Evolutionary conservation across 2,113 vertebrate species (phyloP), one percentile per base, ranked within the genome.

Genomic region (Ochotona curzoniae): DNA sequence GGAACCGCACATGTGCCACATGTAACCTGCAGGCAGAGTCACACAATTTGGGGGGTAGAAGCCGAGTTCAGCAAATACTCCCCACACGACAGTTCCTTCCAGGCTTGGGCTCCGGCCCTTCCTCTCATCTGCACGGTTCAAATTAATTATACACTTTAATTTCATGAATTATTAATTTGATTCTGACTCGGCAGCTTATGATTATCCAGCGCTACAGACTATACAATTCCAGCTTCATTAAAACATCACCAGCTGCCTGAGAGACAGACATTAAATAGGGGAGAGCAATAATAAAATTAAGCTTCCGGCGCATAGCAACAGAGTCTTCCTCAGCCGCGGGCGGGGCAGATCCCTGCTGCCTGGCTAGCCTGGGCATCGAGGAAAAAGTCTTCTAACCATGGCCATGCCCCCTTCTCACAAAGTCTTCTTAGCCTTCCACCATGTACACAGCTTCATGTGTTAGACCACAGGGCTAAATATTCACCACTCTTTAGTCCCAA

Each of bases 131-230:
- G 98, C 98, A 96, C 75, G 32, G 97, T 97, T 98, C 97, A 97
- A 99, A 99, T 99, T 99, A 99, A 99, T 99, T 99, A 99, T 98
- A 99, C 99, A 99, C 99, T 99, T 99, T 99, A 99, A 99, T 99
- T 99, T 99, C 99, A 99, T 99, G 99, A 99, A 99, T 99, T 99
- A 99, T 99, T 99, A 99, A 99, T 99, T 99, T 98, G 98, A 98
- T 98, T 99, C 99, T 99, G 99, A 99, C 99, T 99, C 99, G 98
- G 99, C 99, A 99, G 99, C 99, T 99, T 99, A 99, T 99, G 98
- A 98, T 99, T 99, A 99, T 98, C 98, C 98, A 98, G 98, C 83
- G 91, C 98, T 98, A 98, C 98, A 98, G 98, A 98, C 98, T 98
- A 98, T 98, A 98, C 97, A 97, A 98, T 98, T 98, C 98, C 96